Percentiles rank a stretch among this genome's conserved stretches.
These are phyloP conservation scores for Ptyas mucosa DNA, from an alignment of 2,113 vertebrate genomes.

Conservation along the genomic window DNA sequence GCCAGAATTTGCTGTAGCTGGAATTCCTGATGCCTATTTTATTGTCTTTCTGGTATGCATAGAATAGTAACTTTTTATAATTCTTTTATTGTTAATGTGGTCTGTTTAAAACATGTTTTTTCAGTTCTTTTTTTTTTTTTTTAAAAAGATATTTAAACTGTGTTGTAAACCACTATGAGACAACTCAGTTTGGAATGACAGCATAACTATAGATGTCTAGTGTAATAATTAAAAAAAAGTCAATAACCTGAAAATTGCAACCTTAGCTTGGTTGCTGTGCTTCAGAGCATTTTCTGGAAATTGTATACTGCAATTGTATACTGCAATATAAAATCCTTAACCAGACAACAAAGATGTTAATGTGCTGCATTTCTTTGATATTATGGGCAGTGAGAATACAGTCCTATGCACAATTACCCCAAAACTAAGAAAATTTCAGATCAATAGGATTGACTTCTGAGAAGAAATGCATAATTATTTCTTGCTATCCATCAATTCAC, in stretches of 20 bases:
- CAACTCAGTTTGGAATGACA: not conserved
- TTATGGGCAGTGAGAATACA: not conserved
- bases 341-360: no score
- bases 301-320: no score
- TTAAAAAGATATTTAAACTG: not conserved
- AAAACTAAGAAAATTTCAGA: not conserved
- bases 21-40: not conserved
- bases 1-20: not conserved
- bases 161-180: not conserved
- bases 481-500: not conserved
- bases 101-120: not conserved
- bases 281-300: no score
- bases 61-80: not conserved
- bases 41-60: not conserved
- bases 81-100: not conserved
- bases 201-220: no score
- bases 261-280: no score
- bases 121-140: not conserved
- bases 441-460: not conserved
- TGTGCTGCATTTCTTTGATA: no score
- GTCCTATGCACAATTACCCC: not conserved
- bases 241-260: no score
- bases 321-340: no score
- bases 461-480: not conserved
- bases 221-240: no score